phyloP scores from a whole-genome alignment of 2,797 vertebrate genomes.

The Molossus molossus region DNA sequence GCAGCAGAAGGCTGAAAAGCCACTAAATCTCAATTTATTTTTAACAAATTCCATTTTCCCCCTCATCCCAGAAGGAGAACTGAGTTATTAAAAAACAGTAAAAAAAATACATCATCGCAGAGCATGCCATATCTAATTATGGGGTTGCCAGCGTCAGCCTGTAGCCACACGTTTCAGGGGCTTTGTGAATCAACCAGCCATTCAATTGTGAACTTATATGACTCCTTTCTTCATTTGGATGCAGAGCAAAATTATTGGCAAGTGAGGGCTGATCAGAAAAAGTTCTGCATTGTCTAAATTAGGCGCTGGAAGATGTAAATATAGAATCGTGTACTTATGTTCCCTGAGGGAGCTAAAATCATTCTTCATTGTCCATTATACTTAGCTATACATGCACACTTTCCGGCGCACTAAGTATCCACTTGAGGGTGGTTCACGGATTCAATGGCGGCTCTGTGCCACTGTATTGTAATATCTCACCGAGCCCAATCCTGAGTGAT shows the following conservation, averaged over 20 bases:
- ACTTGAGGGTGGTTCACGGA: background rate
- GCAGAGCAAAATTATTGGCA: slow-evolving; percentile 80
- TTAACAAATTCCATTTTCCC: slow-evolving; percentile 83
- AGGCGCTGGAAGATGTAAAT: slow-evolving; percentile 80
- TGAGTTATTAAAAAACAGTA: slow-evolving; percentile 84
- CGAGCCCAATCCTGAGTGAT: background rate
- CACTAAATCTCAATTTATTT: slow-evolving; percentile 85
- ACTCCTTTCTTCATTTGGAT: slow-evolving; percentile 82
- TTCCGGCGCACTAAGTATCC: background rate
- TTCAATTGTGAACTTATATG: slow-evolving; percentile 85
- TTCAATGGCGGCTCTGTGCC: background rate
- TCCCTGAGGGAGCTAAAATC: slow-evolving; percentile 75
- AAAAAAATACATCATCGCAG: slow-evolving; percentile 79
- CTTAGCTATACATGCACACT: slow-evolving; percentile 46
- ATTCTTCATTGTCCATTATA: slow-evolving; percentile 77
- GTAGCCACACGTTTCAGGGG: slow-evolving; percentile 83
- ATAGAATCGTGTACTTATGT: slow-evolving; percentile 75
- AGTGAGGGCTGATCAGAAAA: slow-evolving; percentile 80
- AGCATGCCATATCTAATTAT: slow-evolving; percentile 84
- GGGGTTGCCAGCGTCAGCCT: slow-evolving; percentile 85
- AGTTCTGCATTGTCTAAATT: slow-evolving; percentile 80
- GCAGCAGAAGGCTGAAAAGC: slow-evolving; percentile 85
- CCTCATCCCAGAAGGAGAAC: slow-evolving; percentile 83
- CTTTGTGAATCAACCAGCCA: slow-evolving; percentile 83
- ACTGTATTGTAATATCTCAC: background rate